Evolutionary conservation across 2,888 invertebrate species (phyloP), one percentile per base, ranked within the genome.

Genomic region (Caenorhabditis sinica): DNA sequence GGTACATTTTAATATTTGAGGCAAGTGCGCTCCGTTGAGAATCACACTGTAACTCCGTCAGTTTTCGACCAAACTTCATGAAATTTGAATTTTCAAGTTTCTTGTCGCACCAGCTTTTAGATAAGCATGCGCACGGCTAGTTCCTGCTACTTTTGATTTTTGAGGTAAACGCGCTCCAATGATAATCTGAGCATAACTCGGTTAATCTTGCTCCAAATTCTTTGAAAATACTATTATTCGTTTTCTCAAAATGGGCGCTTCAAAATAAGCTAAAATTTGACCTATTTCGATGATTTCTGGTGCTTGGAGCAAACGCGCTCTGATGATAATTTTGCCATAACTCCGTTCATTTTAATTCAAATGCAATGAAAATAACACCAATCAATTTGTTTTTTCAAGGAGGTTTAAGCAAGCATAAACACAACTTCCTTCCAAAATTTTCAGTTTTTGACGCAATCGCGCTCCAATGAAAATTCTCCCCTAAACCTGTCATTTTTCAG

Each of bases 21-120:
- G 40, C n/a, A 40, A 40, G 13, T 40, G 6, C 40, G 40, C 40
- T 40, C 40, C 13, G 13, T 11, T 11, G 5, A 4, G 5, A 36
- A 36, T 36, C 4, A 6, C 9, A 6, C 33, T 36, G 9, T 36
- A 36, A 36, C 33, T 36, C 9, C 5, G 4, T 36, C 33, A 33
- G 9, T 73, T 63, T 45, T 63, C 51, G 33, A 51, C 63, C 23
- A 63, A 63, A 30, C 36, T 61, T 23, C 63, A 49, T 33, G 49
- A 73, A 20, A 61, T 36, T 51, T 63, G 23, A 63, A 60, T 28
- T 11, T 36, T 45, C 17, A 13, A 15, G 15, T 17, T 45, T 45
- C 11, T 45, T 15, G 45, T 11, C 6, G 11, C 15, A 8, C 11
- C 45, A 45, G 45, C 45, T 45, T 45, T 17, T 3, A 15, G 11